Evolutionary conservation across 2,888 invertebrate genomes (phyloP), one percentile per base, ranked within the genome.

Genomic region (Melieria crassipennis): DNA sequence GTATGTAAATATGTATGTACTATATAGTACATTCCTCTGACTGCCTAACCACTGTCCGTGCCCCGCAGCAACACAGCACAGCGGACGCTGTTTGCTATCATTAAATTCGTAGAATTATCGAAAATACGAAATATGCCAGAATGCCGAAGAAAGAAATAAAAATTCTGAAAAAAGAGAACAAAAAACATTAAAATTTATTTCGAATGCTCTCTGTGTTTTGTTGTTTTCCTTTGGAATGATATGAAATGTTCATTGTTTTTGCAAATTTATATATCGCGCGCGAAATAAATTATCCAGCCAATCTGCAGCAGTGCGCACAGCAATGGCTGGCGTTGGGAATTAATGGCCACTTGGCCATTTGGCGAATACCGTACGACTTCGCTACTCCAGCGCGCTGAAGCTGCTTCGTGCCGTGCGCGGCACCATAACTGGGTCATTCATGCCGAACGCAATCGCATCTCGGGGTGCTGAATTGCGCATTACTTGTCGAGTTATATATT

Each of bases 381-480:
- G 30, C 30, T 30, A 30, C 30, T 30, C 30, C 30, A 30, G 30
- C 30, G 30, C 30, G 30, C 30, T 3, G 30, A 30, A 3, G 30
- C 30, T 30, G 30, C 30, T 30, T 30, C 30, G 30, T 30, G 30
- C 30, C 30, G 30, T 30, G 30, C 30, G 30, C 69, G 69, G 64
- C 60, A 63, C 72, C 57, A 72, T 75, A 78, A 76, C 73, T 78
- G 74, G 76, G 78, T 76, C 76, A 76, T 76, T 76, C 73, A 75
- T 69, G 69, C 68, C 71, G 52, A 13, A 52, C 7, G 4, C 52
- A 30, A 30, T 65, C 52, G 13, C 47, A 52, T 61, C 56, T 64
- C 1, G 30, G n/a, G 46, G 16, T 16, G 7, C 9, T 16, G 45
- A 47, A 56, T 30, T 48, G 56, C 11, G 16, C 46, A 46, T 30